Evolutionary conservation across 1,140 invertebrate genomes (phyloP).

Genomic region (Ceratosolen solmsi): DNA sequence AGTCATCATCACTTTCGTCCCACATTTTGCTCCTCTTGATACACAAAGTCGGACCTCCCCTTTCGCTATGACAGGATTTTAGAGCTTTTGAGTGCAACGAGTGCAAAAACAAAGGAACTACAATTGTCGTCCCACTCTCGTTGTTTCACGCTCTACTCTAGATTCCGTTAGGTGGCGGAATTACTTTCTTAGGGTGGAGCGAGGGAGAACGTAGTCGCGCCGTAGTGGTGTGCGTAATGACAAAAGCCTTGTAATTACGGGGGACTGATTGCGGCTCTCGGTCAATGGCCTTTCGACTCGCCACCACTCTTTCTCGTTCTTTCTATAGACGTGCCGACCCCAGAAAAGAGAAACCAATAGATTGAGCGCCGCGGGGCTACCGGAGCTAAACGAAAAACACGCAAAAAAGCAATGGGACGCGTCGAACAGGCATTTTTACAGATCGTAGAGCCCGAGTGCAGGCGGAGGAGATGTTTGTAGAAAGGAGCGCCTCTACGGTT

Average conservation of each 20-base stretch:
- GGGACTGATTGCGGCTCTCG: background rate
- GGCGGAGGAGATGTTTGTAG: background rate
- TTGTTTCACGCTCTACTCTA: conserved; percentile 58
- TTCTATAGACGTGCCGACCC: background rate
- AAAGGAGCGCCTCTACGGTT: too few species aligned
- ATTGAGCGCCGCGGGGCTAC: background rate
- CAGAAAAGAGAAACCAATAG: background rate
- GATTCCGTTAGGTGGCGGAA: conserved; percentile 56
- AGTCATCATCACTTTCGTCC: too few species aligned
- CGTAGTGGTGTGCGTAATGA: background rate
- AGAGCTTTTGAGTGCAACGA: background rate
- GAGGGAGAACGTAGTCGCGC: background rate
- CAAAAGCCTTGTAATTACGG: conserved; percentile 10
- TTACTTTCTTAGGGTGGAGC: background rate
- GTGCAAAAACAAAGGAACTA: conserved; percentile 57
- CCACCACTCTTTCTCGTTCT: too few species aligned
- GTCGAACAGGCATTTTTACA: background rate
- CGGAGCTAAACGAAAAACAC: too few species aligned
- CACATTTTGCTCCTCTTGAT: too few species aligned
- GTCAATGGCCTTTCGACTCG: conserved; percentile 1
- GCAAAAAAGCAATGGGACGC: background rate
- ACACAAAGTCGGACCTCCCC: too few species aligned
- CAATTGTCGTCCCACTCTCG: conserved; percentile 30
- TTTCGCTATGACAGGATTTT: background rate
- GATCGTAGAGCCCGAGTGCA: background rate